Evolutionary conservation across 53 echinoderm and acorn worm species (phyloP).

Genomic region (Stichopus horrens): DNA sequence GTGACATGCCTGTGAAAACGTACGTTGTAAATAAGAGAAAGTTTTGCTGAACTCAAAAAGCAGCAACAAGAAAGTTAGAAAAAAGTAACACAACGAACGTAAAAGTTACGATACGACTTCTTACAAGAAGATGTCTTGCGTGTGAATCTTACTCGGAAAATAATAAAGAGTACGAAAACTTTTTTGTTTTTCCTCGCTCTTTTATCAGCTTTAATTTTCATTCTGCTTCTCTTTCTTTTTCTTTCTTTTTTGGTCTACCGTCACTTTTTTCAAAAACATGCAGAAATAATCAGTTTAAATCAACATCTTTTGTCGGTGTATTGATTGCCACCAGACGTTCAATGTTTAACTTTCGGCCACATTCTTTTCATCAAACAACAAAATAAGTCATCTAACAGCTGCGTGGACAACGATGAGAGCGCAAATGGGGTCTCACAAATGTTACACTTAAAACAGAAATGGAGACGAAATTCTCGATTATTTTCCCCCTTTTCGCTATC

Average conservation of each 20-base stretch:
- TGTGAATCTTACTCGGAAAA: no score
- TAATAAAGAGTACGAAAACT: no score
- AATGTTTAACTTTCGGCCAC: slow-evolving; percentile 6
- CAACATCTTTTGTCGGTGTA: background rate
- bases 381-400: slow-evolving; percentile 3
- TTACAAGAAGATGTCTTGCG: no score
- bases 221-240: background rate
- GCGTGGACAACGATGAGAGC: background rate
- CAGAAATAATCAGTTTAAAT: slow-evolving; percentile 3
- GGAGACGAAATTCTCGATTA: slow-evolving; percentile 29
- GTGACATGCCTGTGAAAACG: no score
- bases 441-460: slow-evolving; percentile 26
- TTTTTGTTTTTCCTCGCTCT: background rate
- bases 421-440: background rate
- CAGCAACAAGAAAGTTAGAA: no score
- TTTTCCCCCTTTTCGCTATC: no score
- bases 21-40: no score
- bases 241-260: background rate
- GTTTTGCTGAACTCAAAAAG: no score
- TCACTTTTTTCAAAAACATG: background rate
- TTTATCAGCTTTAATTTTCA: background rate
- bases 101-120: no score
- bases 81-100: no score
- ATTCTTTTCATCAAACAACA: background rate
- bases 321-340: background rate